These are phyloP conservation scores for Sterrhoptilus dennistouni DNA, from an alignment of 2,113 vertebrate genomes.

Conservation along the genomic window DNA sequence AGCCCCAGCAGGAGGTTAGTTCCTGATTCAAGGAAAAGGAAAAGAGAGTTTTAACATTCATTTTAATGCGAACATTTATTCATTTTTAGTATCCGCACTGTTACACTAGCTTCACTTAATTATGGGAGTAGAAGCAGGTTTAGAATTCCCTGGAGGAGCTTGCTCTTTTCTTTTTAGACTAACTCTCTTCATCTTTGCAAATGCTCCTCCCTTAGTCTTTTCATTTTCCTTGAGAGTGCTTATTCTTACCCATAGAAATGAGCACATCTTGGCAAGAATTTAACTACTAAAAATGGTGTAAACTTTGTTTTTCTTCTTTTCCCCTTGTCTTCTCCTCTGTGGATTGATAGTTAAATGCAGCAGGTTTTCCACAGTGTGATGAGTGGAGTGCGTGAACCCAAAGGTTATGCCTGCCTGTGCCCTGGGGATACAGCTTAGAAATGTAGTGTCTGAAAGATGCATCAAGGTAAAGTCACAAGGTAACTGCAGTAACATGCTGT, in stretches of 20 bases:
- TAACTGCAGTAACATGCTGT: background rate
- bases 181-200: conserved; percentile 24
- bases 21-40: background rate
- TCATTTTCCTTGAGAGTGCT: conserved; percentile 11
- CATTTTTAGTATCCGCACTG: conserved; percentile 26
- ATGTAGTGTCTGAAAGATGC: background rate
- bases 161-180: background rate
- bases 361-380: background rate
- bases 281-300: background rate
- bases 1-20: background rate
- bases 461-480: background rate
- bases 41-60: background rate
- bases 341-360: background rate
- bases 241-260: conserved; percentile 23
- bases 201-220: conserved; percentile 15
- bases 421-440: background rate
- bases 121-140: conserved; percentile 46
- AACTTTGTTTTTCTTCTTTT: background rate
- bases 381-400: background rate
- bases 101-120: conserved; percentile 26
- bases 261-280: background rate
- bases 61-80: conserved; percentile 18
- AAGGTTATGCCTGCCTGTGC: background rate
- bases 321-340: background rate
- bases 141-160: conserved; percentile 30